Percentiles rank a stretch among this genome's conserved stretches.
These are phyloP conservation scores for Triplophysa tibetana DNA, from an alignment of 2,113 vertebrate genomes.

Conservation along the genomic window DNA sequence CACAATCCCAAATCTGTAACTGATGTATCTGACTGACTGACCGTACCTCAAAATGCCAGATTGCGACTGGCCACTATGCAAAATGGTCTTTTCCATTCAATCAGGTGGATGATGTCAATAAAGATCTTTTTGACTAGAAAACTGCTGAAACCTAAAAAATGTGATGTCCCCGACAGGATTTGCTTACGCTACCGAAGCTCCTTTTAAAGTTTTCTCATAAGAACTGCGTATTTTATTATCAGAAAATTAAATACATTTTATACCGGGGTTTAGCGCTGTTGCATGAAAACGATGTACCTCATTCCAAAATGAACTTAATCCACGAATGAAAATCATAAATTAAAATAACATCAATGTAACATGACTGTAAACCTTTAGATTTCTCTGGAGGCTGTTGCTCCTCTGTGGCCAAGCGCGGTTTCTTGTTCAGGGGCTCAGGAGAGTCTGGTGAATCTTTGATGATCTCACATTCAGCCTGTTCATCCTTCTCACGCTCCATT, in stretches of 20 bases:
- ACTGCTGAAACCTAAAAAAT: neutral
- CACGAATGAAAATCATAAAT: neutral
- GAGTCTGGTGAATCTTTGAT: slow-evolving; percentile 99
- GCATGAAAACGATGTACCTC: no score
- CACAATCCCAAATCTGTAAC: neutral
- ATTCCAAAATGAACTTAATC: no score
- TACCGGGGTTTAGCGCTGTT: no score
- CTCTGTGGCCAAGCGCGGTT: slow-evolving; percentile 85
- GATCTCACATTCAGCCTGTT: slow-evolving; percentile 85
- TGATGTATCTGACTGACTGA: neutral
- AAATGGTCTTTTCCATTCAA: neutral
- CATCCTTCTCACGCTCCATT: slow-evolving; percentile 89
- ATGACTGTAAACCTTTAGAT: slow-evolving; percentile 81
- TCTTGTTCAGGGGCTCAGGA: slow-evolving; percentile 95
- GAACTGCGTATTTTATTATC: no score
- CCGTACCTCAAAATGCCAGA: neutral
- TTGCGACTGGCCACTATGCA: slow-evolving; percentile 4
- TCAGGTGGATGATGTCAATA: neutral
- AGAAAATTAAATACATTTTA: no score
- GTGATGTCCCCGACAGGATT: neutral
- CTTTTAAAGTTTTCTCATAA: no score
- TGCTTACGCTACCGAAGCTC: no score
- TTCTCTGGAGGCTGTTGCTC: slow-evolving; percentile 85
- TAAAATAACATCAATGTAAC: neutral
- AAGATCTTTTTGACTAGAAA: neutral